Evolutionary conservation across 2,113 vertebrate species (phyloP).

Genomic region (Mystacornis crossleyi): DNA sequence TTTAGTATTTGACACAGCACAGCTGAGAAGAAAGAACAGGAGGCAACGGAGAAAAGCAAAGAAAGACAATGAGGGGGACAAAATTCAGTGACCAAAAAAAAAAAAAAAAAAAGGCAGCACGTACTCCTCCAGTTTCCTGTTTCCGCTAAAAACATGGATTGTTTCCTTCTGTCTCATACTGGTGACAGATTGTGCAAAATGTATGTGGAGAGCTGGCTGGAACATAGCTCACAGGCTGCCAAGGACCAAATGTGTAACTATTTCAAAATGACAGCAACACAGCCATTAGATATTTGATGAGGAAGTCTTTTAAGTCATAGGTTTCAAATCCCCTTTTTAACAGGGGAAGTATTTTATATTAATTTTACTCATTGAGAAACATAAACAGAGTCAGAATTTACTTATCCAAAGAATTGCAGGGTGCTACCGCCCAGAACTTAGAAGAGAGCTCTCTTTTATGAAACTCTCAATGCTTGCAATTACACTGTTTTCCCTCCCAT

Average conservation of each 20-base stretch:
- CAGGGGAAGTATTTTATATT: not conserved
- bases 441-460: not conserved
- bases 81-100: not conserved
- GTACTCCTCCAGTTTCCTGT: not conserved
- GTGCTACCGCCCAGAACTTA: not conserved
- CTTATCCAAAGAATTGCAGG: not conserved
- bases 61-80: not conserved
- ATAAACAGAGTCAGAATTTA: not conserved
- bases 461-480: not conserved
- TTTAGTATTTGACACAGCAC: not conserved
- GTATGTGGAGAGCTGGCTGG: conserved; percentile 48
- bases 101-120: too few species aligned
- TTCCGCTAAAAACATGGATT: conserved; percentile 22
- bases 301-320: conserved; percentile 19
- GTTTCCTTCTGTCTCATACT: conserved; percentile 54
- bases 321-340: conserved; percentile 1
- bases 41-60: not conserved
- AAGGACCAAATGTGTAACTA: conserved; percentile 53
- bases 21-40: not conserved
- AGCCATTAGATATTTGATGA: conserved; percentile 40
- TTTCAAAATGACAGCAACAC: conserved; percentile 39
- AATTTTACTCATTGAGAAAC: not conserved
- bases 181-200: conserved; percentile 63
- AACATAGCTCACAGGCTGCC: conserved; percentile 47
- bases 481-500: not conserved